Conservation (phyloP, 2,888 invertebrate genomes). For the Drepana falcataria region DNA sequence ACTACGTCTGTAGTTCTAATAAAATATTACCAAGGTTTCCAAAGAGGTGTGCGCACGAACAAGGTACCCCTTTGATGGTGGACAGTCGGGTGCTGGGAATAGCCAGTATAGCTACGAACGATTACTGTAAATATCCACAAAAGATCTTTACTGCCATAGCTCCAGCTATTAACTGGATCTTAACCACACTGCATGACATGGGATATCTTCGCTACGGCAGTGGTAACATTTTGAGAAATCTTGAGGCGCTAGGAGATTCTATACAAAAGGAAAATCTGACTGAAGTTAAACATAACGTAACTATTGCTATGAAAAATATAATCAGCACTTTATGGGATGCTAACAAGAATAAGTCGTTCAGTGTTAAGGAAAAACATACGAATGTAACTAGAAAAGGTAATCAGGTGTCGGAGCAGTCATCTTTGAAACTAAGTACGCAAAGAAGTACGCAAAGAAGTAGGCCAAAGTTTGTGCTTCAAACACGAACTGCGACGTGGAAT, state of each 20-base stretch:
- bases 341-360: not conserved
- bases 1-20: constrained; percentile 40
- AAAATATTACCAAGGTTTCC: constrained; percentile 14
- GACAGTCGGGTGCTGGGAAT: constrained; percentile 37
- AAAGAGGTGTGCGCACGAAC: constrained; percentile 21
- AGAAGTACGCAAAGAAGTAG: not conserved
- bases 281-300: not conserved
- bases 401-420: too few species aligned
- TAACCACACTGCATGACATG: constrained; percentile 9
- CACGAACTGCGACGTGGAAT: not conserved
- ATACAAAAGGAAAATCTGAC: not conserved
- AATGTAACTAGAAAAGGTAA: not conserved
- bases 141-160: constrained; percentile 29
- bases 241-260: not conserved
- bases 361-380: not conserved
- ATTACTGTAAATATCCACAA: constrained; percentile 22
- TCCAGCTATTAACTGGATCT: constrained; percentile 39
- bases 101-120: constrained; percentile 16
- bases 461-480: not conserved
- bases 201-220: not conserved
- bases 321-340: not conserved
- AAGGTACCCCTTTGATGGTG: constrained; percentile 46
- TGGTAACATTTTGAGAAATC: not conserved
- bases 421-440: not conserved
- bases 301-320: not conserved